A percentile compares a stretch with the other conserved stretches of the same genome.
phyloP scores from a whole-genome alignment of 2,113 vertebrate species.

The Connochaetes taurinus region DNA sequence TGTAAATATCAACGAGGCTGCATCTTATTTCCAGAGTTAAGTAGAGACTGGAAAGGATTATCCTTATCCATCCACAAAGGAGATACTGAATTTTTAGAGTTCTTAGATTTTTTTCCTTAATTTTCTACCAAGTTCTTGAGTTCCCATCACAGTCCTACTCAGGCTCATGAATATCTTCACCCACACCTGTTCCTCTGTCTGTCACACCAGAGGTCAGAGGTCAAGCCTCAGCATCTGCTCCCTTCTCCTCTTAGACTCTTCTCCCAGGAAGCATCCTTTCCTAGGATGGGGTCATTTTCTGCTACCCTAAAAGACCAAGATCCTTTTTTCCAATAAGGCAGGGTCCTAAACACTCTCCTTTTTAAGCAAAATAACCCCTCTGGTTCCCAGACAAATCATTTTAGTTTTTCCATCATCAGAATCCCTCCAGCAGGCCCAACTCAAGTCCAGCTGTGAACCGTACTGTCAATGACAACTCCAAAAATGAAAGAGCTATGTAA shows the following conservation, averaged over 20 bases:
- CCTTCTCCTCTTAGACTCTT: neutral
- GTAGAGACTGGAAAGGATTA: slow-evolving; percentile 1
- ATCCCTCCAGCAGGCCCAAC: neutral
- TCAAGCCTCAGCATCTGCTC: neutral
- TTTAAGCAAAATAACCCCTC: neutral
- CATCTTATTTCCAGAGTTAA: slow-evolving; percentile 14
- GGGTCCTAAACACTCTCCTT: neutral
- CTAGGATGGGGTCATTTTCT: neutral
- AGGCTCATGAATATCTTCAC: neutral
- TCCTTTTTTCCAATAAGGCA: neutral
- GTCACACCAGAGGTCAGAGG: neutral
- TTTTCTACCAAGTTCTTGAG: neutral
- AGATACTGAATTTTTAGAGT: neutral
- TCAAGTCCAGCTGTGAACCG: neutral
- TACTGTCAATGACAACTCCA: neutral
- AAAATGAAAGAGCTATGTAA: slow-evolving; percentile 48
- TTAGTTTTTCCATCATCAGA: neutral
- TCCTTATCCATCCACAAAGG: neutral
- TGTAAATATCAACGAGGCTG: neutral
- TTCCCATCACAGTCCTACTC: neutral
- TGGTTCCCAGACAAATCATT: neutral
- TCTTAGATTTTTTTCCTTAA: neutral
- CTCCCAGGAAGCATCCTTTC: neutral
- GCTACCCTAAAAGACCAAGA: neutral
- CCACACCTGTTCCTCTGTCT: neutral